Evolutionary conservation across 2,888 invertebrate species (phyloP).

Genomic region (Cabera pusaria): DNA sequence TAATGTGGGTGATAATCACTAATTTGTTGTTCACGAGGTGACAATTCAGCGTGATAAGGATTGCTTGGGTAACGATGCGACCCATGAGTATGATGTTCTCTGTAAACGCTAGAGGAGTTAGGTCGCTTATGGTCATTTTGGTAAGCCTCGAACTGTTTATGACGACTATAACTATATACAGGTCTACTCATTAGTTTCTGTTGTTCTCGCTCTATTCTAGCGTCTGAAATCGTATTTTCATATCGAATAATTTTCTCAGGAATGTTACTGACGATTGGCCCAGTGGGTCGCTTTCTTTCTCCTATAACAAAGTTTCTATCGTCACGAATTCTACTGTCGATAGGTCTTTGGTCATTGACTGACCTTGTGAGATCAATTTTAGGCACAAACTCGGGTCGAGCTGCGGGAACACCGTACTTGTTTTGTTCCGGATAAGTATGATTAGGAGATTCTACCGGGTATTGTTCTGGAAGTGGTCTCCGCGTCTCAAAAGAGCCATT

Average conservation of each 20-base stretch:
- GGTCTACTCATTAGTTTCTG: constrained; percentile 71
- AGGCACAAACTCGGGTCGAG: constrained; percentile 66
- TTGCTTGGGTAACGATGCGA: constrained; percentile 58
- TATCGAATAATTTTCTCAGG: constrained; percentile 75
- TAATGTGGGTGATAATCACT: constrained; percentile 62
- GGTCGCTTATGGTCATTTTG: constrained; percentile 69
- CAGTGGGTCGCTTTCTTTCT: constrained; percentile 70
- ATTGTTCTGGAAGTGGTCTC: constrained; percentile 54
- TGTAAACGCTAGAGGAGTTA: constrained; percentile 47
- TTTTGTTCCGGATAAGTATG: constrained; percentile 58
- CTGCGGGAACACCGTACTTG: constrained; percentile 53
- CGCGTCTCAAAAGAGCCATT: constrained; percentile 62
- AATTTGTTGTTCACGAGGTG: constrained; percentile 47
- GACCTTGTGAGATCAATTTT: constrained; percentile 76
- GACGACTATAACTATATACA: constrained; percentile 70
- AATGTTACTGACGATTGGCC: constrained; percentile 73
- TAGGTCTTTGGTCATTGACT: constrained; percentile 55
- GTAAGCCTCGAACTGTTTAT: constrained; percentile 71
- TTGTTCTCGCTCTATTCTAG: constrained; percentile 74
- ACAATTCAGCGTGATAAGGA: constrained; percentile 51
- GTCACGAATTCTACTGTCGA: constrained; percentile 63
- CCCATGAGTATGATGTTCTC: constrained; percentile 55
- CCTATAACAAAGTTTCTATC: constrained; percentile 69
- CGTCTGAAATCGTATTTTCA: constrained; percentile 72
- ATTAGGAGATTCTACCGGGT: constrained; percentile 63